phyloP scores from a whole-genome alignment of 2,888 invertebrate species.

The Hyposoter didymator region DNA sequence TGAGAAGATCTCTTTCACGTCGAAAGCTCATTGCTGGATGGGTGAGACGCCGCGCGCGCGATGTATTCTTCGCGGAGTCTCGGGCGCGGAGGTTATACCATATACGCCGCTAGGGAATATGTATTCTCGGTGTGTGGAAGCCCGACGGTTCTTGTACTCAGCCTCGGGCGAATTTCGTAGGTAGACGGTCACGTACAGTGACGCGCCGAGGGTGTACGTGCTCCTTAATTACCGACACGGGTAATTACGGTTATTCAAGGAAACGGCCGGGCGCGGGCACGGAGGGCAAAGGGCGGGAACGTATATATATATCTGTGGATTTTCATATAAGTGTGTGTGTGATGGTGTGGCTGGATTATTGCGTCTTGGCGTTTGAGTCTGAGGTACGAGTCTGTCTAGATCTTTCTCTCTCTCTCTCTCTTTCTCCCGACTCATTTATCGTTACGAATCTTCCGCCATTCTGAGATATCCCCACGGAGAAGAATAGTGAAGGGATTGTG shows the following conservation, averaged over 20 bases:
- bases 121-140: slow-evolving; percentile 13
- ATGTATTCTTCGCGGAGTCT: slow-evolving; percentile 28
- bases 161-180: slow-evolving; percentile 46
- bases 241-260: slow-evolving; percentile 76
- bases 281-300: slow-evolving; percentile 8
- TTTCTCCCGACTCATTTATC: slow-evolving; percentile 17
- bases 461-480: not conserved
- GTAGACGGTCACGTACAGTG: slow-evolving; percentile 66
- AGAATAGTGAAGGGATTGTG: not conserved
- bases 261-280: slow-evolving; percentile 44
- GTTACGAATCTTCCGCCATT: not conserved
- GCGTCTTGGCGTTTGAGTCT: slow-evolving; percentile 27
- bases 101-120: not conserved
- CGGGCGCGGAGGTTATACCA: not conserved
- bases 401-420: not conserved
- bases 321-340: not conserved
- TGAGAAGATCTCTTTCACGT: slow-evolving; percentile 42
- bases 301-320: not conserved
- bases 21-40: slow-evolving; percentile 30
- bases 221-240: slow-evolving; percentile 77
- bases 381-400: not conserved
- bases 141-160: not conserved
- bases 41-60: not conserved
- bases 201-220: slow-evolving; percentile 71
- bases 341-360: slow-evolving; percentile 50